Percentiles rank a stretch among this genome's conserved stretches.
phyloP scores from a whole-genome alignment of 2,888 invertebrate species.

The Nemurella pictetii region DNA sequence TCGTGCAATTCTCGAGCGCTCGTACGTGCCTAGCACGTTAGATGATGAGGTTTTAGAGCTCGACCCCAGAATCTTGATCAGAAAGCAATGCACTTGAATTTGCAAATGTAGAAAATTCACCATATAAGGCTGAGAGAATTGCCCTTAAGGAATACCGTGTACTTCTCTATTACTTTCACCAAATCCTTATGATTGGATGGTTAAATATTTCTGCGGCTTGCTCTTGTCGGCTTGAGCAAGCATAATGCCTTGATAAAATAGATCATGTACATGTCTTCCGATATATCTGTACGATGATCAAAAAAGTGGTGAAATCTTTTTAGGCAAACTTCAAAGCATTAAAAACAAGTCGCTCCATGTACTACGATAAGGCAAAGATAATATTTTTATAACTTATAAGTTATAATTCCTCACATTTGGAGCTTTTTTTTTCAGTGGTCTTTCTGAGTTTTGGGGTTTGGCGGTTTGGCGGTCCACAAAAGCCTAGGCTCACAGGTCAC shows the following conservation, averaged over 20 bases:
- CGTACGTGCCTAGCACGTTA: not conserved
- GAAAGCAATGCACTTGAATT: not conserved
- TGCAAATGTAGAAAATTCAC: not conserved
- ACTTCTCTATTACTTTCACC: not conserved
- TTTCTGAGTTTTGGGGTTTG: not conserved
- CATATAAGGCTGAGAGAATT: not conserved
- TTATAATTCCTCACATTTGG: too few species aligned
- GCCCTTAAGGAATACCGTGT: not conserved
- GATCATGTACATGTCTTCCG: not conserved
- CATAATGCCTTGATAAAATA: not conserved
- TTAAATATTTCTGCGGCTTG: not conserved
- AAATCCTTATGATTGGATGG: not conserved
- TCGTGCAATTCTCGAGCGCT: not conserved
- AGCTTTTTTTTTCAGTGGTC: too few species aligned
- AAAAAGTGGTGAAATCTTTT: not conserved
- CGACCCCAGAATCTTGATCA: not conserved
- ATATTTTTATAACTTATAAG: too few species aligned
- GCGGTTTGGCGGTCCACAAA: not conserved
- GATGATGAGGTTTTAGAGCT: not conserved
- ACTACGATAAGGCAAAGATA: too few species aligned
- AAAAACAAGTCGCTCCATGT: too few species aligned
- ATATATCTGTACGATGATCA: not conserved
- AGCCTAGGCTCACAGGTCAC: not conserved
- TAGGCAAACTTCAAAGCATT: too few species aligned
- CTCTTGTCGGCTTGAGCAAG: not conserved